Evolutionary conservation across 2,888 invertebrate species (phyloP), one percentile per base, ranked within the genome.

Genomic region (Elegia similella): DNA sequence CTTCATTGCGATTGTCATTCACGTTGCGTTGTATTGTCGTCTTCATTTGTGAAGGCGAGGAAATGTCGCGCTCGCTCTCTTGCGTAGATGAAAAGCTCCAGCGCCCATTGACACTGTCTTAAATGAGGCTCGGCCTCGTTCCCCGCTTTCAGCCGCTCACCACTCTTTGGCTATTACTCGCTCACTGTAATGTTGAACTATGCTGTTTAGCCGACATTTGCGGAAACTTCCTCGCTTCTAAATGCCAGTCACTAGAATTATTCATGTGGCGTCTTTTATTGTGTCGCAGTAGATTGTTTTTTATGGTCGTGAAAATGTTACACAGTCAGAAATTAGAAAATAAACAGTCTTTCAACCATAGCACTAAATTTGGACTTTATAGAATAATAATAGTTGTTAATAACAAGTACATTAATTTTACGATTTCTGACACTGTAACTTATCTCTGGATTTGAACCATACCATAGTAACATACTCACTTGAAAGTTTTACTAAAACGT

Each of bases 51-150:
- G 57, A 57, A 42, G 44, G 52, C 52, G 60, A 63, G 62, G 67
- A 73, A 75, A 70, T 71, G 73, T 74, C 70, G 76, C 73, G 73
- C 70, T 72, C 69, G 68, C 72, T 72, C 72, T 72, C 71, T 76
- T 71, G 78, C 68, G 76, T 75, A 78, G 75, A 78, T 85, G 80
- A 84, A 86, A 82, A 85, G 85, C 74, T 67, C 72, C 75, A 68
- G 67, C 78, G 74, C 66, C 75, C 78, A 85, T 85, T 82, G 82
- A 78, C 72, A 76, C 76, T 76, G 80, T 76, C 73, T 78, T 84
- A 84, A 86, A 88, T 81, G 80, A 78, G 78, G 68, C 72, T 63
- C 79, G 86, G 78, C 86, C 87, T 85, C 85, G 78, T 82, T 86
- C 76, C 75, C 65, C 70, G 78, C 77, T 83, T 85, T 79, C 80